A percentile compares a stretch with the other conserved stretches of the same genome.
These are phyloP conservation scores for Rhincodon typus DNA, from an alignment of 2,797 vertebrate genomes.

Conservation along the genomic window DNA sequence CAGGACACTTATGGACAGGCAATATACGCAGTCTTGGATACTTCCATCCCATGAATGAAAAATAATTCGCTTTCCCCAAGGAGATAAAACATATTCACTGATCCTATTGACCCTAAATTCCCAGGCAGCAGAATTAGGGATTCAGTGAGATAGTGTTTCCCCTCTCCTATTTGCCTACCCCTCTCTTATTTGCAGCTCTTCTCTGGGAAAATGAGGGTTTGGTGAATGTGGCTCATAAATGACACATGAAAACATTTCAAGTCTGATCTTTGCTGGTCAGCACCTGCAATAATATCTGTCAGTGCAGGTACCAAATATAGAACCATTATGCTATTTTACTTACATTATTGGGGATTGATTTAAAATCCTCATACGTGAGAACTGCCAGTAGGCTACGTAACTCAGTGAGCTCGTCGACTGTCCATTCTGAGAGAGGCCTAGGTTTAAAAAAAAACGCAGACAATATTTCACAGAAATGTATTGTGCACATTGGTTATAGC, in stretches of 20 bases:
- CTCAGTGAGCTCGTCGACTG: background rate
- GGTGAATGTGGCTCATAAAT: background rate
- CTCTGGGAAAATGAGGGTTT: background rate
- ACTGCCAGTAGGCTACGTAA: background rate
- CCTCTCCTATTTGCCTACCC: background rate
- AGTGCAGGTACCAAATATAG: background rate
- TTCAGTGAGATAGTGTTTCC: too few relatives aligned
- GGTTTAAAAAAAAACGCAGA: background rate
- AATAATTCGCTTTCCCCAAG: too few relatives aligned
- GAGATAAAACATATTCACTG: background rate
- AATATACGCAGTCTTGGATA: too few relatives aligned
- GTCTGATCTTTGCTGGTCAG: background rate
- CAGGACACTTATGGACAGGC: too few relatives aligned
- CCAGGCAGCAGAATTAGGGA: background rate
- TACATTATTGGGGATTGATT: background rate
- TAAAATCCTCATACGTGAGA: background rate
- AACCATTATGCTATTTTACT: background rate
- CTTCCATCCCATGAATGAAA: too few relatives aligned
- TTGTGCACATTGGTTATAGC: background rate
- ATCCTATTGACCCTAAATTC: background rate
- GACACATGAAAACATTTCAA: background rate
- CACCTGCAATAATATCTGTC: background rate
- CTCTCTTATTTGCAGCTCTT: background rate
- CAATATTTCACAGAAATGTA: background rate
- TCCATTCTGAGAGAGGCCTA: background rate